Conservation (phyloP, 2,113 vertebrate genomes). For the Balaeniceps rex region DNA sequence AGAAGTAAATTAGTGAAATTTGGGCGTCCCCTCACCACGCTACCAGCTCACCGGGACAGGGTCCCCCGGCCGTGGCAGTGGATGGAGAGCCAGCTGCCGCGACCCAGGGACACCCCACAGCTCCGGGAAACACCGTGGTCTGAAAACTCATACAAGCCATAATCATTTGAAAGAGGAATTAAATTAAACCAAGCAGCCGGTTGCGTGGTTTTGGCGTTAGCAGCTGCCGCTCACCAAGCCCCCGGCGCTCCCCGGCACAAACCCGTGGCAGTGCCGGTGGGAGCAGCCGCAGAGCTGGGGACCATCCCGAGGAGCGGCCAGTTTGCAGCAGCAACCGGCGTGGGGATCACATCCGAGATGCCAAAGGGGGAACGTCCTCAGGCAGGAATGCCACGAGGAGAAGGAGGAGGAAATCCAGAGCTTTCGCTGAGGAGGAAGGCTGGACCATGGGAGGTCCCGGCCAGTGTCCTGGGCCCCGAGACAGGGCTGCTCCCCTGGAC, state of each 20-base stretch:
- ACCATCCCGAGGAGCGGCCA: background rate
- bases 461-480: rapidly evolving
- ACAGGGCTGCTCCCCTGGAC: background rate
- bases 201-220: rapidly evolving
- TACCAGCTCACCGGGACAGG: background rate
- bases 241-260: rapidly evolving
- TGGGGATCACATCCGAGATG: background rate
- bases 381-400: background rate
- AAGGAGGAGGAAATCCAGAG: background rate
- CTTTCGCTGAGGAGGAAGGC: background rate
- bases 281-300: background rate
- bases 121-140: rapidly evolving
- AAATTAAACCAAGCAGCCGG: background rate
- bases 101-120: rapidly evolving
- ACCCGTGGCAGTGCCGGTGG: rapidly evolving
- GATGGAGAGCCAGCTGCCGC: rapidly evolving
- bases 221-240: background rate
- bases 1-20: background rate
- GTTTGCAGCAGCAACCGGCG: background rate
- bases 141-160: background rate
- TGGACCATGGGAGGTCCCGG: background rate
- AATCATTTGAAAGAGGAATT: background rate
- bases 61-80: rapidly evolving
- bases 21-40: background rate
- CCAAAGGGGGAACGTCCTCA: background rate